Base-by-base conservation (phyloP, 2,888 invertebrate genomes). In the Enchytraeus crypticus region DNA sequence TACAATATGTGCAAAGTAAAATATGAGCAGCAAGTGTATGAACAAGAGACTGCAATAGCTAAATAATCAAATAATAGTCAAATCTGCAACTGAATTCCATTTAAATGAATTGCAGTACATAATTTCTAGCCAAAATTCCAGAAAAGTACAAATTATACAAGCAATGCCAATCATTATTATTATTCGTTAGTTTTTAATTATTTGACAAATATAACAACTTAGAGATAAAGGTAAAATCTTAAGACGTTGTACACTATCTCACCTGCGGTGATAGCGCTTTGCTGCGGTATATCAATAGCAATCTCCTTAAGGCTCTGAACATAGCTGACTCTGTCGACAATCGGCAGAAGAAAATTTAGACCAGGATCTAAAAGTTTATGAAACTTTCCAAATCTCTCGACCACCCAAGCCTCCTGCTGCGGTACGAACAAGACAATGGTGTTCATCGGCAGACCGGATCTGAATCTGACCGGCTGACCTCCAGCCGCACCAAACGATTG, bases 291-390 rank as follows among this genome's bases (percentile, higher is more conserved):
- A 82, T 97, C 97, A 72, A 98, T 97, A 0, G 98, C 96, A 70
- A 98, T 91, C 88, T 99, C 98, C 79, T 98, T 98, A 46, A 98
- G 81, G 79, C 92, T 92, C 80, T 99, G 98, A 18, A 99, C 96
- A 83, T 98, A 98, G 81, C 89, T 92, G 29, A 98, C 87, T 77
- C 84, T 85, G 78, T 99, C 98, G 51, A 93, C 82, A 61, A 98
- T 80, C 0, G 98, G 98, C 72, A 93, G 84, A 18, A 97, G 81
- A 56, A 97, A 75, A 77, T 98, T 98, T 43, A 98, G 81, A 1
- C 98, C 98, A 14, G 98, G 97, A 59, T 95, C 89, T 59, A 99
- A 81, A 70, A 93, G 89, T 76, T 89, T 84, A 78, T 90, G 86
- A 81, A 92, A 99, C 81, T 90, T 92, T 53, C 98, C 98, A 95